These are phyloP conservation scores for Cliona cf. orientalis DNA, from an alignment of 37 sponge, comb jelly and placozoan genomes.

Conservation along the genomic window DNA sequence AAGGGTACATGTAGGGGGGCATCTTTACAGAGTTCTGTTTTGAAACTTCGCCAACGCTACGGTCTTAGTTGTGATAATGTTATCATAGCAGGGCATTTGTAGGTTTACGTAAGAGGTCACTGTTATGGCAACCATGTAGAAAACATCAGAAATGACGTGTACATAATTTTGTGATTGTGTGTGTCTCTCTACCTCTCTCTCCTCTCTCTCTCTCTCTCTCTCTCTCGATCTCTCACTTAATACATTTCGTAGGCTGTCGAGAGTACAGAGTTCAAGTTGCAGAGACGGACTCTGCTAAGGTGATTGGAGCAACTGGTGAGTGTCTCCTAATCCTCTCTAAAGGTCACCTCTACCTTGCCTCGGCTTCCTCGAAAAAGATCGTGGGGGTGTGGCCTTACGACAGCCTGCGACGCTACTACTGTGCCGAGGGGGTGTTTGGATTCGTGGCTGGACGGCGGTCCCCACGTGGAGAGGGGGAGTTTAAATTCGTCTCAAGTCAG, in stretches of 20 bases:
- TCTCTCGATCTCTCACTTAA: too few species aligned
- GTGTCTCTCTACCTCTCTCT: not conserved
- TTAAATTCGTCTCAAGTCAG: conserved; percentile 50
- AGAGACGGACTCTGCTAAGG: not conserved
- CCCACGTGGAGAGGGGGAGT: conserved; percentile 77
- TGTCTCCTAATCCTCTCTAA: conserved; percentile 51
- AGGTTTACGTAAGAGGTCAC: too few species aligned
- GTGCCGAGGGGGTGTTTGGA: conserved; percentile 43
- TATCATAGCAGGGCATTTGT: too few species aligned
- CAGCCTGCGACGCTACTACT: conserved; percentile 54
- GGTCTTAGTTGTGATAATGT: too few species aligned
- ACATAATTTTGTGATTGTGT: too few species aligned
- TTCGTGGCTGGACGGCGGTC: conserved; percentile 66
- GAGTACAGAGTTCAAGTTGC: conserved; percentile 15
- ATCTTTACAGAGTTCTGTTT: too few species aligned
- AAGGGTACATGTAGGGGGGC: too few species aligned
- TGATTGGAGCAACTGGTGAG: conserved; percentile 41
- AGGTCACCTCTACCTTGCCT: conserved; percentile 39
- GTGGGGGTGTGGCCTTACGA: conserved; percentile 73
- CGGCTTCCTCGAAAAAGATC: conserved; percentile 9
- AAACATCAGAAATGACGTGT: too few species aligned
- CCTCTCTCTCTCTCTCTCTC: not conserved
- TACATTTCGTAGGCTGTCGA: conserved; percentile 31
- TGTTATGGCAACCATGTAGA: too few species aligned
- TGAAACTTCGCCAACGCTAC: too few species aligned